A percentile compares a stretch with the other conserved stretches of the same genome.
Conservation (phyloP, 1,140 invertebrate species). For the Augochlora pura region DNA sequence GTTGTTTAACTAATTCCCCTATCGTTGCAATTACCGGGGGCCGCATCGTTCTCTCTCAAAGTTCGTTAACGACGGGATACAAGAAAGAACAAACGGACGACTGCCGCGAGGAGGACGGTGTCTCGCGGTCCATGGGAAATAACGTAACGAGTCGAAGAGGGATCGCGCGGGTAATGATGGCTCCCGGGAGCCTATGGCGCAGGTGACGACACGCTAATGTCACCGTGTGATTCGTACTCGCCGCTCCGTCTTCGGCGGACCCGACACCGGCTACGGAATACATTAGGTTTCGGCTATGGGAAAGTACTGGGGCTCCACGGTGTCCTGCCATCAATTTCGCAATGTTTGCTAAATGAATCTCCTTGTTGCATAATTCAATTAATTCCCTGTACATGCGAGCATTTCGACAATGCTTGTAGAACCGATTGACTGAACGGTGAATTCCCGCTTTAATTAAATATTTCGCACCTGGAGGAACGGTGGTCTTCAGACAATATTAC, state of each 20-base stretch:
- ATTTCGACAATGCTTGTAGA: no score
- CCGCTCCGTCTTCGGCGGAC: not conserved
- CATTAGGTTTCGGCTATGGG: not conserved
- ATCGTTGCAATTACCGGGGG: conserved; percentile 18
- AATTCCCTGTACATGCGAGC: no score
- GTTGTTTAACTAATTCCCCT: not conserved
- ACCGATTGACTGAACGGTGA: no score
- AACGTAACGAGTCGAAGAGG: conserved; percentile 46
- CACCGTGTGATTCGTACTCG: not conserved
- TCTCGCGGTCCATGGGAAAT: conserved; percentile 28
- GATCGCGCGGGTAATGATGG: conserved; percentile 44
- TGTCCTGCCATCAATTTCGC: not conserved
- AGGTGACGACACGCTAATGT: conserved; percentile 32
- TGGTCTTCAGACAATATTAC: no score
- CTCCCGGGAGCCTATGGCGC: not conserved
- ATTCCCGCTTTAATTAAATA: no score
- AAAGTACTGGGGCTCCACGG: not conserved
- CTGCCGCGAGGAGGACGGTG: not conserved
- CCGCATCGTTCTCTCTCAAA: not conserved
- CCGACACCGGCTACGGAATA: not conserved
- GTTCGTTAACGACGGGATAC: conserved; percentile 12
- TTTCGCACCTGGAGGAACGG: no score
- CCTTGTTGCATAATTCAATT: no score
- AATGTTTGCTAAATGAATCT: not conserved
- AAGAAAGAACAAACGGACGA: not conserved